phyloP scores from a whole-genome alignment of 1,140 invertebrate species.

The Aphaenogaster floridana region DNA sequence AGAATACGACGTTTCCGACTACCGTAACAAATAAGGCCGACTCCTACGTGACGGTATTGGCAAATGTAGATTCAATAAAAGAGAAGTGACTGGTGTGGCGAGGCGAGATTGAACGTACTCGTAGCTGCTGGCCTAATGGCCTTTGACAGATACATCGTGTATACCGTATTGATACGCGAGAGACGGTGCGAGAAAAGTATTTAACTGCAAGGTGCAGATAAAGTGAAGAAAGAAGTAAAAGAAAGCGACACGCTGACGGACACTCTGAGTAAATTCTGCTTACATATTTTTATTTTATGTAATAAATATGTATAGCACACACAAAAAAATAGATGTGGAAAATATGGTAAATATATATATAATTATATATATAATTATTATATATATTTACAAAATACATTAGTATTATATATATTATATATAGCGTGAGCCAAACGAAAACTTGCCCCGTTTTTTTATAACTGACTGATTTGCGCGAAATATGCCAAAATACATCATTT shows the following conservation, averaged over 20 bases:
- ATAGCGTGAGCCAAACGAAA: no score
- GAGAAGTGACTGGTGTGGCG: slow-evolving; percentile 1
- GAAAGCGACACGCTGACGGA: neutral
- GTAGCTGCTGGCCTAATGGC: slow-evolving; percentile 22
- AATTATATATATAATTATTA: neutral
- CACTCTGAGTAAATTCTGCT: neutral
- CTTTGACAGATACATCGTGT: slow-evolving; percentile 33
- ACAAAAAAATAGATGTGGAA: no score
- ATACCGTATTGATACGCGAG: neutral
- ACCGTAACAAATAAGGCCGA: slow-evolving; percentile 30
- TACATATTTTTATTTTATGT: neutral
- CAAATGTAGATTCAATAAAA: slow-evolving; percentile 43
- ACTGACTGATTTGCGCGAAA: no score
- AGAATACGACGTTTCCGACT: neutral
- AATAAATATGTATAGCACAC: neutral
- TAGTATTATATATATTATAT: no score
- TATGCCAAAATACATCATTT: no score
- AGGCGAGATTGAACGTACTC: slow-evolving; percentile 41
- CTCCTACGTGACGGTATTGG: neutral
- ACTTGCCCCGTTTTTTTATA: no score
- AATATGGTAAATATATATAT: neutral
- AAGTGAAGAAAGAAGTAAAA: neutral
- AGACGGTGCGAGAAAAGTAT: slow-evolving; percentile 15
- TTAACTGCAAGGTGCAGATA: neutral
- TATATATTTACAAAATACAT: no score